phyloP scores from a whole-genome alignment of 1,140 invertebrate species.

The Calephelis virginiensis region DNA sequence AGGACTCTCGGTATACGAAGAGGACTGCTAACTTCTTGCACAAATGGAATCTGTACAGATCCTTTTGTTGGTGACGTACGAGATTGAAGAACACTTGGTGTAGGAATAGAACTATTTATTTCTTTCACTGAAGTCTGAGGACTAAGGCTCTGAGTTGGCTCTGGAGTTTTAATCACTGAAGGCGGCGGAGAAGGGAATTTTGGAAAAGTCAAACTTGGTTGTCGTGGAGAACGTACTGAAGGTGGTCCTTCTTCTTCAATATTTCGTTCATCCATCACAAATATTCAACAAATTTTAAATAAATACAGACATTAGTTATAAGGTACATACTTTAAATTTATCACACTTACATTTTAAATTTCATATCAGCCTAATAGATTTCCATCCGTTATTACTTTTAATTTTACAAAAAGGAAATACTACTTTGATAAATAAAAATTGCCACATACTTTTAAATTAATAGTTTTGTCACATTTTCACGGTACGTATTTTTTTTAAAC shows the following conservation, averaged over 20 bases:
- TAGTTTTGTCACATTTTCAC: background rate
- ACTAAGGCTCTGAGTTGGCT: background rate
- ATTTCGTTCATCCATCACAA: constrained; percentile 35
- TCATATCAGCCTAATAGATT: constrained; percentile 42
- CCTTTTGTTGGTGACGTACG: constrained; percentile 26
- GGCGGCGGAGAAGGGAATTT: constrained; percentile 19
- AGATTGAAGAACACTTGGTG: constrained; percentile 3
- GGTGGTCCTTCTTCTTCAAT: constrained; percentile 21
- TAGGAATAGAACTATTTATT: constrained; percentile 4
- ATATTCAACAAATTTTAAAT: constrained; percentile 20
- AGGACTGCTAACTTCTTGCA: constrained; percentile 28
- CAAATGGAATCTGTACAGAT: constrained; percentile 26
- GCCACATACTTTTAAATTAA: background rate
- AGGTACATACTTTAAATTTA: constrained; percentile 27
- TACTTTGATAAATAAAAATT: no score
- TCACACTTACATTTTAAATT: background rate
- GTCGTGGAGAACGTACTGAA: constrained; percentile 22
- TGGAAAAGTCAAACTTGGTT: constrained; percentile 23
- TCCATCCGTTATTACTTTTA: background rate
- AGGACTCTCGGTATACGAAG: background rate
- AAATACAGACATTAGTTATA: constrained; percentile 27
- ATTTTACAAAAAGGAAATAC: constrained; percentile 12
- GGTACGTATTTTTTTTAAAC: no score
- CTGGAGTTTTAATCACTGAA: background rate
- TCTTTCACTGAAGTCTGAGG: background rate